Percentiles rank a stretch among this genome's conserved stretches.
Conservation (phyloP, 2,113 vertebrate genomes). For the Micronycteris hirsuta region DNA sequence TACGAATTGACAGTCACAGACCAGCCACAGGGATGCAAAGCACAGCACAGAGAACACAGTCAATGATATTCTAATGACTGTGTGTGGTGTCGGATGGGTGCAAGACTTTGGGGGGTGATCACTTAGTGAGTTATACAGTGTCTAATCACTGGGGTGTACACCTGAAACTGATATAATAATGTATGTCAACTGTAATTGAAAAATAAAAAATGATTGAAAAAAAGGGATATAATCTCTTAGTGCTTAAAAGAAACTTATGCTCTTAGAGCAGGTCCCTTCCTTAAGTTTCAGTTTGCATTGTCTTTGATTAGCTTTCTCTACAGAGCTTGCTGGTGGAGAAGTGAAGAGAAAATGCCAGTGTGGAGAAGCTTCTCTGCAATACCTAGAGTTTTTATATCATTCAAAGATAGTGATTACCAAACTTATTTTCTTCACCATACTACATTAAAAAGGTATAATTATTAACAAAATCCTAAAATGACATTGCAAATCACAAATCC, state of each 20-base stretch:
- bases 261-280: neutral
- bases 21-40: neutral
- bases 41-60: neutral
- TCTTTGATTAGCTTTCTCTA: neutral
- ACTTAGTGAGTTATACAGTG: neutral
- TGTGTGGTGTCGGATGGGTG: neutral
- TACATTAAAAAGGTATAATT: neutral
- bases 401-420: neutral
- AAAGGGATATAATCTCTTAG: neutral
- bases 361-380: neutral
- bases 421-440: neutral
- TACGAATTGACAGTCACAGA: neutral
- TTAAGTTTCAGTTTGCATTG: neutral
- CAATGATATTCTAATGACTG: neutral
- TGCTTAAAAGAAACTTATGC: neutral
- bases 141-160: neutral
- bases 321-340: neutral
- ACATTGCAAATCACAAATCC: neutral
- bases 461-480: neutral
- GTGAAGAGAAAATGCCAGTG: neutral
- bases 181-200: neutral
- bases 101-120: neutral
- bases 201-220: neutral
- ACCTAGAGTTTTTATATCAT: neutral
- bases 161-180: neutral